These are phyloP conservation scores for Amblyjoppa fuscipennis DNA, from an alignment of 2,888 invertebrate species.

Conservation along the genomic window DNA sequence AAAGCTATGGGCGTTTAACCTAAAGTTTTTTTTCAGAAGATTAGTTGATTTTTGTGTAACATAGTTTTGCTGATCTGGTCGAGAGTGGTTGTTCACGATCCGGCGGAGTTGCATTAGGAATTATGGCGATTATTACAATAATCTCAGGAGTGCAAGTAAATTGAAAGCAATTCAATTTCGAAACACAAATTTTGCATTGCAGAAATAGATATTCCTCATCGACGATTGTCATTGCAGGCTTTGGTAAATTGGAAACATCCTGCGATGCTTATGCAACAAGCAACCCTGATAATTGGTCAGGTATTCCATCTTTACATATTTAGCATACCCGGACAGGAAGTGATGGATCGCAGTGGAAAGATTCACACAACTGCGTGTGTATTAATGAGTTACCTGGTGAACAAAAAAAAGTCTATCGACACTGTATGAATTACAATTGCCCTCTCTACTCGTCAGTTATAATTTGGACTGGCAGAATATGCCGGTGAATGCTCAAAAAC, in stretches of 20 bases:
- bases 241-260: not conserved
- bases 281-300: not conserved
- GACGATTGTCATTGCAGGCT: not conserved
- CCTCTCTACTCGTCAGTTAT: constrained; percentile 25
- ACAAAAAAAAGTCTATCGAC: too few relatives aligned
- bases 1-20: not conserved
- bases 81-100: not conserved
- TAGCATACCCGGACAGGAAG: constrained; percentile 21
- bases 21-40: not conserved
- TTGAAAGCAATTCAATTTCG: not conserved
- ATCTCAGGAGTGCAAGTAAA: not conserved
- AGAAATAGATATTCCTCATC: not conserved
- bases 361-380: not conserved
- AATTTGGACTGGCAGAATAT: constrained; percentile 35
- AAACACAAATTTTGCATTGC: not conserved
- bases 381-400: not conserved
- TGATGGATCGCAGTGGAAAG: constrained; percentile 24
- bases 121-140: not conserved
- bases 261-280: not conserved
- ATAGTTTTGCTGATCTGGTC: not conserved
- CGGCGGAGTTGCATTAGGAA: not conserved
- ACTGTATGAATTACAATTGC: not conserved
- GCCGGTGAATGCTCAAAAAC: constrained; percentile 17
- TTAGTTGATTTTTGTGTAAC: not conserved
- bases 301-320: not conserved